Conservation (phyloP, 2,797 vertebrate species). For the Spheniscus humboldti region DNA sequence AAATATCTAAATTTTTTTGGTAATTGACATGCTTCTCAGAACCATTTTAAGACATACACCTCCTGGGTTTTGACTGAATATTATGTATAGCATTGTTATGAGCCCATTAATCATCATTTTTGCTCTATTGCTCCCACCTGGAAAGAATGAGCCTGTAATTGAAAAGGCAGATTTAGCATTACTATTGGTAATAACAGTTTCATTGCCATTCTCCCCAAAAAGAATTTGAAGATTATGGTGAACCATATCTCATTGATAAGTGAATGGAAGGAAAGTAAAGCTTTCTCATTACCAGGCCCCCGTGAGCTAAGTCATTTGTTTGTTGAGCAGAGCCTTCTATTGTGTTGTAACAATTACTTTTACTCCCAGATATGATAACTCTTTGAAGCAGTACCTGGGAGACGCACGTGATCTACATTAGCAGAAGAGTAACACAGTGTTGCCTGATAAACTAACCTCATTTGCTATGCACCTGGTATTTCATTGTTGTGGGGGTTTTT, state of each 20-base stretch:
- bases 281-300: not conserved
- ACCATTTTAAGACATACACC: not conserved
- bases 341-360: conserved; percentile 57
- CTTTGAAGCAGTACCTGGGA: conserved; percentile 17
- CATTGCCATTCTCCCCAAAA: not conserved
- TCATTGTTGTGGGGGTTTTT: not conserved
- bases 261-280: conserved; percentile 1
- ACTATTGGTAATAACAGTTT: conserved; percentile 15
- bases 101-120: conserved; percentile 13
- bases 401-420: not conserved
- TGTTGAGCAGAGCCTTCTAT: conserved; percentile 43
- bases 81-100: not conserved
- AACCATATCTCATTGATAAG: conserved; percentile 8
- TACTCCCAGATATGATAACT: conserved; percentile 50
- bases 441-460: conserved; percentile 48
- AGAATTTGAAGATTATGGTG: not conserved
- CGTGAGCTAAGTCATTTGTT: not conserved
- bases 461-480: conserved; percentile 45
- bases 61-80: not conserved
- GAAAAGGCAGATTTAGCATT: conserved; percentile 46
- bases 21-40: not conserved
- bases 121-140: not conserved
- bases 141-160: conserved; percentile 18
- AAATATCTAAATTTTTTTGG: rapidly evolving
- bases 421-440: not conserved